Base-by-base conservation (phyloP, 1,140 invertebrate species). In the Plutomurus gul region DNA sequence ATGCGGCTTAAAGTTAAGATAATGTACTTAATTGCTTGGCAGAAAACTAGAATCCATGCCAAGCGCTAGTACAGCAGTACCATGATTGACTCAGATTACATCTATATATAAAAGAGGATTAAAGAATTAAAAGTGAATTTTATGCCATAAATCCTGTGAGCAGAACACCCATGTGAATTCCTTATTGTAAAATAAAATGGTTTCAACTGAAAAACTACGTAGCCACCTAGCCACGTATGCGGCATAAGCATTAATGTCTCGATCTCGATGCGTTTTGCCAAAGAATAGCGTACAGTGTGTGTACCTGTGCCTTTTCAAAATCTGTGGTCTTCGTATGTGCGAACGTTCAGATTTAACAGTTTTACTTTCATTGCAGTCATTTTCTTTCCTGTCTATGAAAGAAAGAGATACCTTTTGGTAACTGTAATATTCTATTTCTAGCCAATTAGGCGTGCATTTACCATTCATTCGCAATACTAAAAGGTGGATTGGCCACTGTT, bases 71-170 rank as follows among this genome's bases (percentile, higher is more conserved):
- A n/a, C n/a, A n/a, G n/a, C n/a, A n/a, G n/a, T n/a, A n/a, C n/a
- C n/a, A 51, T 51, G 20, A 51, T 51, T 51, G 25, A 22, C n/a
- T 51, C 18, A 51, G 47, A 51, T 51, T 51, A 22, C 47, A 51
- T 22, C 47, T 20, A 1, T 22, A 51, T 20, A 1, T 22, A 51
- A 22, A 51, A 22, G 47, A 51, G 25, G 47, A 51, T 51, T 51
- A 51, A 51, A 51, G 47, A 51, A n/a, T 51, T 22, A 51, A 47
- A 51, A 51, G 47, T 51, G 47, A 51, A 51, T 51, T 51, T 51
- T 22, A 51, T 51, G 47, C 20, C 10, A 51, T 49, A 49, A 49
- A 49, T 25, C 47, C 47, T 13, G 8, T 22, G 20, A 51, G 25
- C 47, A 51, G 47, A 51, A 51, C 20, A 51, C 47, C 25, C 2